Percentiles rank a stretch among this genome's conserved stretches.
Evolutionary conservation across 2,797 vertebrate genomes (phyloP).

Genomic region (Danio kyathit): DNA sequence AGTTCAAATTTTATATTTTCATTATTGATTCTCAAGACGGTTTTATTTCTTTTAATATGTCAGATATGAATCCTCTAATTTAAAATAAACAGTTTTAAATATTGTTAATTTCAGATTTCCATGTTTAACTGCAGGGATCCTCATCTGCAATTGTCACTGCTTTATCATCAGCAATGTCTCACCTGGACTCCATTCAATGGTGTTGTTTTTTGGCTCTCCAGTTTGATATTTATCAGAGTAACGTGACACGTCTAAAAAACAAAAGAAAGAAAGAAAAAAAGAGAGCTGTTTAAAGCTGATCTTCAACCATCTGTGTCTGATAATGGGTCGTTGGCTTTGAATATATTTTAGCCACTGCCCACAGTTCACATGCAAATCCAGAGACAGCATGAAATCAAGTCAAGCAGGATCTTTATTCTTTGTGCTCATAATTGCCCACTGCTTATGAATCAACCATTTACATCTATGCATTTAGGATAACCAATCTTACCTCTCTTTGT

Average conservation of each 20-base stretch:
- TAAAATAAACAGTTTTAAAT: not conserved
- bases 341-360: not conserved
- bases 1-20: too few species aligned
- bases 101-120: not conserved
- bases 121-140: not conserved
- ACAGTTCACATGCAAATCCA: constrained; percentile 31
- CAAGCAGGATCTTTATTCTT: not conserved
- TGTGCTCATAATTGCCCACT: not conserved
- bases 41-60: not conserved
- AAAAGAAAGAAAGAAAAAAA: constrained; percentile 7
- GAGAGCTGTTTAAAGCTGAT: not conserved
- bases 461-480: not conserved
- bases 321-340: not conserved
- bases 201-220: constrained; percentile 73
- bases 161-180: constrained; percentile 5
- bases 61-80: not conserved
- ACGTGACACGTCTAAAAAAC: constrained; percentile 79
- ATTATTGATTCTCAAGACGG: too few species aligned
- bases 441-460: not conserved
- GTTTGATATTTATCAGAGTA: constrained; percentile 87
- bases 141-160: not conserved
- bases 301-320: not conserved
- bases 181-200: constrained; percentile 85
- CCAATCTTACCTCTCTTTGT: constrained; percentile 76
- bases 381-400: not conserved